A percentile compares a stretch with the other conserved stretches of the same genome.
Evolutionary conservation across 2,888 invertebrate species (phyloP).

Genomic region (Drosophila anomelani): DNA sequence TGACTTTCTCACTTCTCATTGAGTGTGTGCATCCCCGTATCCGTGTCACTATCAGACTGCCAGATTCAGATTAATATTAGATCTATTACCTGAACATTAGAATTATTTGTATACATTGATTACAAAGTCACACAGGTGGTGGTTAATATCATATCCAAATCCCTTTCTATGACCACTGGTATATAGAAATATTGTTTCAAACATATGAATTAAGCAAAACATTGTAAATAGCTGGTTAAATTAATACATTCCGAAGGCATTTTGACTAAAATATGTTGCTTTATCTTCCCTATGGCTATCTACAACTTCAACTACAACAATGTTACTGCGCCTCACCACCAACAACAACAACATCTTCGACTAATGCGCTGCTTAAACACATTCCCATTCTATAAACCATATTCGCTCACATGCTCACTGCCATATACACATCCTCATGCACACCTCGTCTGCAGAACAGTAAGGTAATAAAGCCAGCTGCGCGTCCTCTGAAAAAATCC

Average conservation of each 20-base stretch:
- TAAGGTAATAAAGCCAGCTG: constrained; percentile 78
- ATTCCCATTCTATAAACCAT: constrained; percentile 29
- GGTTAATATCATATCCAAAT: background rate
- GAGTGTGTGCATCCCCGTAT: constrained; percentile 26
- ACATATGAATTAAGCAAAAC: background rate
- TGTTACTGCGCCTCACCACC: constrained; percentile 26
- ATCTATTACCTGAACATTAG: too few relatives aligned
- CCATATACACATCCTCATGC: constrained; percentile 21
- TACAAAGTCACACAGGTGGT: background rate
- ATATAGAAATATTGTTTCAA: background rate
- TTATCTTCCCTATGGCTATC: constrained; percentile 47
- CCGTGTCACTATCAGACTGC: background rate
- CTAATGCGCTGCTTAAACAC: constrained; percentile 54
- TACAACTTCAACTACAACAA: constrained; percentile 43
- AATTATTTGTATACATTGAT: background rate
- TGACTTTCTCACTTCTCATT: constrained; percentile 26
- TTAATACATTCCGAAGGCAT: constrained; percentile 3
- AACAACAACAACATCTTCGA: constrained; percentile 49
- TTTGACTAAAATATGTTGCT: constrained; percentile 53
- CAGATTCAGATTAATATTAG: background rate
- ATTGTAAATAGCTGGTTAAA: background rate
- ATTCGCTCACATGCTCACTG: constrained; percentile 5
- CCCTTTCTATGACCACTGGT: background rate
- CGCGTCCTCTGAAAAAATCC: background rate
- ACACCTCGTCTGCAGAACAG: constrained; percentile 71